Conservation (phyloP, 2,113 vertebrate species). For the Trogon surrucura region DNA sequence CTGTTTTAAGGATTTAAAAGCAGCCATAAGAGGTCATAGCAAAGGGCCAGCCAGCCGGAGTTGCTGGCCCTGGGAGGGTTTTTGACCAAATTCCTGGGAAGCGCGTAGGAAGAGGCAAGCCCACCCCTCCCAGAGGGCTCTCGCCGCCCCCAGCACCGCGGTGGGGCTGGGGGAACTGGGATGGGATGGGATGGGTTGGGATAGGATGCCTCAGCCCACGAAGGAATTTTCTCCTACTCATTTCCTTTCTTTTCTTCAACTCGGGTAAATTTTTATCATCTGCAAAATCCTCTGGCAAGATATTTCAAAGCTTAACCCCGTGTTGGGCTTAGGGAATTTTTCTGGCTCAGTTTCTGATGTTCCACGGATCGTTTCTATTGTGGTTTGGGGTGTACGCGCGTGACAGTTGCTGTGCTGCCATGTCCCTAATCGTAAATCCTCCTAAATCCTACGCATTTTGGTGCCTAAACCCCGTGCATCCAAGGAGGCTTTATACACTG, state of each 20-base stretch:
- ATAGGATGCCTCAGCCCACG: background rate
- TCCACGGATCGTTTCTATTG: background rate
- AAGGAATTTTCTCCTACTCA: constrained; percentile 46
- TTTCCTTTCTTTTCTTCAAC: constrained; percentile 43
- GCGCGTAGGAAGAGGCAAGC: background rate
- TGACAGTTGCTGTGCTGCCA: rapidly evolving
- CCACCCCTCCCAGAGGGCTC: background rate
- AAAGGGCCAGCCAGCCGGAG: background rate
- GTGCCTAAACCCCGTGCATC: background rate
- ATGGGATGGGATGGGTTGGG: background rate
- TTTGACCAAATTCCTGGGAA: constrained; percentile 33
- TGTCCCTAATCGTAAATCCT: background rate
- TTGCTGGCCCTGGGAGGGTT: background rate
- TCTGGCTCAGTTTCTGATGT: background rate
- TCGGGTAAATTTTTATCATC: constrained; percentile 21
- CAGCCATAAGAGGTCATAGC: constrained; percentile 29
- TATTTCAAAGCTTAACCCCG: constrained; percentile 44
- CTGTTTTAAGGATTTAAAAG: constrained; percentile 41
- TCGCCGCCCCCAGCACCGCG: background rate
- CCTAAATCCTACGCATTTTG: background rate
- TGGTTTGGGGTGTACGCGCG: rapidly evolving
- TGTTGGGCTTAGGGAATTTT: background rate
- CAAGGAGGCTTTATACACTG: rapidly evolving
- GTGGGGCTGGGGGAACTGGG: background rate
- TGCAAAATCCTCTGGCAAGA: background rate